Conservation (phyloP, 2,797 vertebrate genomes). For the Somateria mollissima region DNA sequence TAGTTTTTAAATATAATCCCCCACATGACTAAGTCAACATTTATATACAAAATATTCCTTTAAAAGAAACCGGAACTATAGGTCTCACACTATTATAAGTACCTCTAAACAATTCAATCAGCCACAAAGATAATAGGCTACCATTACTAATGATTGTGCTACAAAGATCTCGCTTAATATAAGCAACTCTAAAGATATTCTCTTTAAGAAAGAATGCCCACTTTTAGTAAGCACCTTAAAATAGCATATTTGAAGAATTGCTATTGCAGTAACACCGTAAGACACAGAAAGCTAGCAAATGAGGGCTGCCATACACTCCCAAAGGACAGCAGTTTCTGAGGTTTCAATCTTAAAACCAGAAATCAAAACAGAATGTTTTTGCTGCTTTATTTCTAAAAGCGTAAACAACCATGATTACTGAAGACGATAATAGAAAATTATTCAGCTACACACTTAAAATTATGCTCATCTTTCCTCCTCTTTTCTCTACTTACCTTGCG, state of each 20-base stretch:
- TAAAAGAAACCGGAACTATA: not conserved
- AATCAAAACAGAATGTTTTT: not conserved
- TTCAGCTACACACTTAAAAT: not conserved
- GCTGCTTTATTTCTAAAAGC: not conserved
- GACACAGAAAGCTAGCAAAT: not conserved
- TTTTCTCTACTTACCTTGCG: constrained; percentile 81
- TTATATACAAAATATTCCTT: not conserved
- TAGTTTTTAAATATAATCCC: not conserved
- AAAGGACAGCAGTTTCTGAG: not conserved
- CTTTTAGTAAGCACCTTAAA: not conserved
- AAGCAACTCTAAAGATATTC: not conserved
- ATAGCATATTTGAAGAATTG: not conserved
- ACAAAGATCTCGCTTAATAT: not conserved
- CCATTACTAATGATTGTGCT: not conserved
- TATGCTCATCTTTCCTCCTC: not conserved
- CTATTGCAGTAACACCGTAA: not conserved
- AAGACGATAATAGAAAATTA: accelerated
- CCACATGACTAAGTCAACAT: not conserved
- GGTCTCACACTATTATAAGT: not conserved
- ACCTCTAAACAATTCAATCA: not conserved
- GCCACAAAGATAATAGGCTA: not conserved
- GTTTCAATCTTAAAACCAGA: not conserved
- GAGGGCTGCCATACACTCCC: not conserved
- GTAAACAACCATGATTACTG: not conserved
- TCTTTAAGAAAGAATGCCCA: not conserved